These are phyloP conservation scores for Protonemura montana DNA, from an alignment of 2,888 invertebrate genomes.

Conservation along the genomic window DNA sequence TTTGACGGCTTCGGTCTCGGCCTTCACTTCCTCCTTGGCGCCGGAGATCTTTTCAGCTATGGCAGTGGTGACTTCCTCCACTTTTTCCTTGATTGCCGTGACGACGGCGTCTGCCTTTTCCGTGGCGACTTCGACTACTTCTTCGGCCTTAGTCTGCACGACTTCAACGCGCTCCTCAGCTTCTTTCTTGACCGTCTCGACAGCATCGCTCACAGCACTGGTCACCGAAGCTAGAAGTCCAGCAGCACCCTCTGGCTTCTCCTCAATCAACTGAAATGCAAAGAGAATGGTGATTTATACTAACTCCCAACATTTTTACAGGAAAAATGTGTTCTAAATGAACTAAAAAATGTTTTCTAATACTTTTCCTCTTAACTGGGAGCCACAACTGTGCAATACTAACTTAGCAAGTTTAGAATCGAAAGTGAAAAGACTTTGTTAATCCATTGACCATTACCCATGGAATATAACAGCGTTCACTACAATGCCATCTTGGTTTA, in stretches of 20 bases:
- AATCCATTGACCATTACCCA: not conserved
- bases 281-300: no score
- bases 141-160: constrained; percentile 13
- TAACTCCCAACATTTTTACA: no score
- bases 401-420: no score
- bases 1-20: not conserved
- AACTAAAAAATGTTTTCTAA: no score
- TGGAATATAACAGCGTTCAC: not conserved
- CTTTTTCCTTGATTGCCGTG: not conserved
- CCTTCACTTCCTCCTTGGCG: not conserved
- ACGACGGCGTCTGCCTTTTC: constrained; percentile 31
- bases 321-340: no score
- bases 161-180: not conserved
- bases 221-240: constrained; percentile 22
- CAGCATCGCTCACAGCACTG: constrained; percentile 7
- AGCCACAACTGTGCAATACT: not conserved
- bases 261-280: constrained; percentile 44
- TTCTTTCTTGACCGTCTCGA: not conserved
- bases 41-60: not conserved
- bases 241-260: constrained; percentile 41
- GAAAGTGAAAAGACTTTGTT: not conserved
- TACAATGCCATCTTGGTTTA: not conserved
- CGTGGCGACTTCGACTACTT: constrained; percentile 26
- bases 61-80: constrained; percentile 14
- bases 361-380: no score